Conservation (phyloP, 2,888 invertebrate genomes). For the Chloromyia formosa region DNA sequence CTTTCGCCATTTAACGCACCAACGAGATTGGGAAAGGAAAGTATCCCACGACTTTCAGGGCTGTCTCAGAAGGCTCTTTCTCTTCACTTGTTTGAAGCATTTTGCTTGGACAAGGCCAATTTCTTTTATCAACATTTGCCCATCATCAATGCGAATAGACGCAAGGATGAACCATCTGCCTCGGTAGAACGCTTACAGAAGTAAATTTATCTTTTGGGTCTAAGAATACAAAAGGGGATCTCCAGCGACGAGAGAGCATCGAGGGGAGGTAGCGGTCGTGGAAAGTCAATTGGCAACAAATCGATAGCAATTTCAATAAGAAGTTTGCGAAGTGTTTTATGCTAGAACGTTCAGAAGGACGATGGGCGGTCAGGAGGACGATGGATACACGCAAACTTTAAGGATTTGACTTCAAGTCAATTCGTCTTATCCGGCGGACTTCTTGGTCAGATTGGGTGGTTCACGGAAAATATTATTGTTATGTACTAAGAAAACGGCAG, state of each 20-base stretch:
- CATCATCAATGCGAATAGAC: constrained; percentile 10
- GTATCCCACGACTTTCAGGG: constrained; percentile 2
- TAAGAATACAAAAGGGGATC: neutral
- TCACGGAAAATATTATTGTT: neutral
- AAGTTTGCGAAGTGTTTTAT: constrained; percentile 10
- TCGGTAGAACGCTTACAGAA: constrained; percentile 1
- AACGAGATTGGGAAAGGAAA: constrained; percentile 6
- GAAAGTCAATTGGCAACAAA: constrained; percentile 36
- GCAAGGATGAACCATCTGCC: neutral
- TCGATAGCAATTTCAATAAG: constrained; percentile 34
- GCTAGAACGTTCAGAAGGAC: neutral
- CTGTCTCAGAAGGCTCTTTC: constrained; percentile 1
- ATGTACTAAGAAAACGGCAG: neutral
- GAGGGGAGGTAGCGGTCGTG: neutral
- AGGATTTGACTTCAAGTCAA: neutral
- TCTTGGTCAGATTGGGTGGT: neutral
- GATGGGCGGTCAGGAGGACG: neutral
- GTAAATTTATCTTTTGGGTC: constrained; percentile 28
- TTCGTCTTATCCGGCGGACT: neutral
- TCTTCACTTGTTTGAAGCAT: neutral
- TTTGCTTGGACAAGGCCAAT: constrained; percentile 30
- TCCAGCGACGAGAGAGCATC: neutral
- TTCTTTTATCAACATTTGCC: constrained; percentile 35
- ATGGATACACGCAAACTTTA: neutral
- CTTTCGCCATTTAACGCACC: neutral